Percentiles rank a stretch among this genome's conserved stretches.
phyloP scores from a whole-genome alignment of 2,888 invertebrate genomes.

The Hydraecia micacea region DNA sequence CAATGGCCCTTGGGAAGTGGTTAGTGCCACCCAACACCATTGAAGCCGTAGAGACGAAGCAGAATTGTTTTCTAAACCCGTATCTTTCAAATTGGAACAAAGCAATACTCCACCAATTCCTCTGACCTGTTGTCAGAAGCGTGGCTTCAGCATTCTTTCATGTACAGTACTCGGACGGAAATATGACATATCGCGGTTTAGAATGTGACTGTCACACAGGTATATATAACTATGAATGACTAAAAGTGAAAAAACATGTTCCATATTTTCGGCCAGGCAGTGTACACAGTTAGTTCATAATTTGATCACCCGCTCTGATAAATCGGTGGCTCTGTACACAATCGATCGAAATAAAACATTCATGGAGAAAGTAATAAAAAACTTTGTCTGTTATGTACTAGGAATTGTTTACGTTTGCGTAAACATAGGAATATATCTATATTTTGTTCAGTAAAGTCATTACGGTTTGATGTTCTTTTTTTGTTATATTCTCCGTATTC shows the following conservation, averaged over 20 bases:
- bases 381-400: slow-evolving; percentile 35
- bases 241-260: neutral
- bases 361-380: slow-evolving; percentile 48
- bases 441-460: slow-evolving; percentile 16
- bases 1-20: no score
- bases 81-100: no score
- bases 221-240: neutral
- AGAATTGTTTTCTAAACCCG: neutral
- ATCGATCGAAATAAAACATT: slow-evolving; percentile 42
- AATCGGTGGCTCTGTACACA: slow-evolving; percentile 4
- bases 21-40: neutral
- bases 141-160: neutral
- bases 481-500: slow-evolving; percentile 14
- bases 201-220: neutral
- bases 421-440: slow-evolving; percentile 52
- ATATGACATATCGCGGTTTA: neutral
- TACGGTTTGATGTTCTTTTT: slow-evolving; percentile 12
- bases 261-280: neutral
- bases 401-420: slow-evolving; percentile 38
- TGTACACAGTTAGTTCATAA: slow-evolving; percentile 14
- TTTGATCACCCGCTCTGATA: slow-evolving; percentile 33
- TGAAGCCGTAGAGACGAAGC: neutral
- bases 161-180: no score
- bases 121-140: neutral
- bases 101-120: no score